Base-by-base conservation (phyloP, 2,113 vertebrate species). In the Fregetta grallaria region DNA sequence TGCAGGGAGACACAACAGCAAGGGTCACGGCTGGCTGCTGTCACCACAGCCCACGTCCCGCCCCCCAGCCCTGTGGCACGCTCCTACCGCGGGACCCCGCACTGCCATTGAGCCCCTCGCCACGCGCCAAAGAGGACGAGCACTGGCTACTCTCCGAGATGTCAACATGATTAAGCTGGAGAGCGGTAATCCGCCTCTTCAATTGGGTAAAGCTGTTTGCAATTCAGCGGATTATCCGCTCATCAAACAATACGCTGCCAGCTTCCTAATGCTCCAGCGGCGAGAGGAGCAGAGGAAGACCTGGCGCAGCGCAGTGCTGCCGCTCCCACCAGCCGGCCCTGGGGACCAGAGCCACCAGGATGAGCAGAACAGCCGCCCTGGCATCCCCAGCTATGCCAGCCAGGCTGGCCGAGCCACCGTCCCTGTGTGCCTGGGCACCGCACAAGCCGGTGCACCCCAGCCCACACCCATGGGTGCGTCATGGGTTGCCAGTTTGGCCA, bases 131-230 rank as follows among this genome's bases (percentile, higher is more conserved):
- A 47, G 91, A 81, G 79, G 92, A 78, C 70, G 38, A 94, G 90
- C 91, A 40, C 77, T 73, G 93, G 95, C 95, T 82, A 94, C 93
- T 97, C 96, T 95, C 70, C 22, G 95, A 94, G 97, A 96, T 94
- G 95, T 95, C 95, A 95, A 94, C 94, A 91, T 87, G 92, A 96
- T 96, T 93, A 95, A 95, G 92, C 89, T 92, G 94, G 94, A 96
- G 95, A 93, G 92, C 63, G 40, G 85, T 97, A 97, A 97, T 96
- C 96, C 87, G 56, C 90, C 96, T 94, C 97, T 95, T 96, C 97
- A 96, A 96, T 90, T 96, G 97, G 95, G 96, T 88, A 97, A 97
- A 96, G 96, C 95, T 95, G 94, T 96, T 97, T 95, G 97, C 97
- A 96, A 96, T 97, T 96, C 97, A 96, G 94, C 88, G 90, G 95